phyloP scores from a whole-genome alignment of 2,113 vertebrate genomes.

The Carollia perspicillata region DNA sequence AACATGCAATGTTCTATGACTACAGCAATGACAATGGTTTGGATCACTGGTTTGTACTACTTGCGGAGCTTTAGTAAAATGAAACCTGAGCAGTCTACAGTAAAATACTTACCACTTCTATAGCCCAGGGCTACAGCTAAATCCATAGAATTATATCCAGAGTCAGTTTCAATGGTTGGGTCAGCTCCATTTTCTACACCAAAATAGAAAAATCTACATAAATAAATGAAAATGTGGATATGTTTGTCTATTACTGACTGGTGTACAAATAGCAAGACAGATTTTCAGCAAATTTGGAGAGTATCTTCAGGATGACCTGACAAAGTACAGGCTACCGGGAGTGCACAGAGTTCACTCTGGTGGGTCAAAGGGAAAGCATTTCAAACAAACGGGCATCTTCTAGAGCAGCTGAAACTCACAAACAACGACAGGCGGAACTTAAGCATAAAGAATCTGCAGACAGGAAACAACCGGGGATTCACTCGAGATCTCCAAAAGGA shows the following conservation, averaged over 20 bases:
- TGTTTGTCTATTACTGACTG: not conserved
- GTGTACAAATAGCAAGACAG: not conserved
- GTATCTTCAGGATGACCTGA: not conserved
- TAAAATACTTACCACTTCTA: slow-evolving; percentile 88
- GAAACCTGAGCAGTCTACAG: not conserved
- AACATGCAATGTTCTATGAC: not conserved
- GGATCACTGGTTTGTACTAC: not conserved
- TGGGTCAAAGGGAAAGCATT: not conserved
- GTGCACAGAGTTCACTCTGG: not conserved
- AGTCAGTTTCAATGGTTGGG: slow-evolving; percentile 96
- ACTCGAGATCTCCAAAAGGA: not conserved
- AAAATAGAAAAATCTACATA: slow-evolving; percentile 55
- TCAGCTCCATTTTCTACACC: slow-evolving; percentile 92
- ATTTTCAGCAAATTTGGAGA: not conserved
- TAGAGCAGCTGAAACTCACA: not conserved
- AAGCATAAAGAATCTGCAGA: not conserved
- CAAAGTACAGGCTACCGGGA: not conserved
- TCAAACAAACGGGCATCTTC: not conserved
- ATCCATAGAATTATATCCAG: slow-evolving; percentile 98
- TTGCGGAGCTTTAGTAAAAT: not conserved
- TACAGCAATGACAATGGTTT: not conserved
- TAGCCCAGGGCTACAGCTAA: slow-evolving; percentile 97
- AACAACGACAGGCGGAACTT: not conserved
- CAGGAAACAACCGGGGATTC: not conserved
- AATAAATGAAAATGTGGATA: not conserved